Conservation (phyloP, 2,797 vertebrate genomes). For the Mallotus villosus region DNA sequence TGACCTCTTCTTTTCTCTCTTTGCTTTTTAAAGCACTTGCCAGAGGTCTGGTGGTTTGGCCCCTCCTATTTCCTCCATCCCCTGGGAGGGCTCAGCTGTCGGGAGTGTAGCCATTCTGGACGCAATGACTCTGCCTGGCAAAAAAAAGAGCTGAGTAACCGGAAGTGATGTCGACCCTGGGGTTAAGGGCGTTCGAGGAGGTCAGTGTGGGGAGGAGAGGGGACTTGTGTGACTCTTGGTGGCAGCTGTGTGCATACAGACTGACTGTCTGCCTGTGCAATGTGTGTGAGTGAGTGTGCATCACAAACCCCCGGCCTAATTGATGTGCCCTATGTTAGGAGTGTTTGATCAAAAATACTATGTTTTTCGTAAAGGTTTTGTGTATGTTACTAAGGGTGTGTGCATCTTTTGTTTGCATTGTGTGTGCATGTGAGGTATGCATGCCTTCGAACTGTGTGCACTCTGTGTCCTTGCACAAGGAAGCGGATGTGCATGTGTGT, state of each 20-base stretch:
- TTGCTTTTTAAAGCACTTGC: background rate
- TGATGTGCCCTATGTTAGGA: background rate
- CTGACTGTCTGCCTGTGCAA: background rate
- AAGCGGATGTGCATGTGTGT: background rate
- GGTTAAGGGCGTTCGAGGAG: background rate
- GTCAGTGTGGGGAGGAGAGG: background rate
- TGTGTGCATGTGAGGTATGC: background rate
- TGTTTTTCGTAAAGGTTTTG: background rate
- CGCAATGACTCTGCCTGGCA: background rate
- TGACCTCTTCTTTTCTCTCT: background rate
- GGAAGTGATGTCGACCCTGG: slow-evolving; percentile 1
- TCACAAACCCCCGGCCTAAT: background rate
- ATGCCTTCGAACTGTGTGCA: background rate
- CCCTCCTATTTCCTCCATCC: slow-evolving; percentile 4
- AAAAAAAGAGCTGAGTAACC: slow-evolving; percentile 10
- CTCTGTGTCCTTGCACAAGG: background rate
- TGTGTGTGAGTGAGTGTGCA: slow-evolving; percentile 1
- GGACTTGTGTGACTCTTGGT: background rate
- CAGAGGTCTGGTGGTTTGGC: background rate
- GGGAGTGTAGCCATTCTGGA: background rate
- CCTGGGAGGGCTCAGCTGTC: slow-evolving; percentile 6
- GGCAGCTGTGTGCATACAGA: background rate
- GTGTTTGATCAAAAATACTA: background rate
- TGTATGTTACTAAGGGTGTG: background rate
- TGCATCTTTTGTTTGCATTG: background rate